Evolutionary conservation across 2,113 vertebrate genomes (phyloP).

Genomic region (Antennarius striatus): DNA sequence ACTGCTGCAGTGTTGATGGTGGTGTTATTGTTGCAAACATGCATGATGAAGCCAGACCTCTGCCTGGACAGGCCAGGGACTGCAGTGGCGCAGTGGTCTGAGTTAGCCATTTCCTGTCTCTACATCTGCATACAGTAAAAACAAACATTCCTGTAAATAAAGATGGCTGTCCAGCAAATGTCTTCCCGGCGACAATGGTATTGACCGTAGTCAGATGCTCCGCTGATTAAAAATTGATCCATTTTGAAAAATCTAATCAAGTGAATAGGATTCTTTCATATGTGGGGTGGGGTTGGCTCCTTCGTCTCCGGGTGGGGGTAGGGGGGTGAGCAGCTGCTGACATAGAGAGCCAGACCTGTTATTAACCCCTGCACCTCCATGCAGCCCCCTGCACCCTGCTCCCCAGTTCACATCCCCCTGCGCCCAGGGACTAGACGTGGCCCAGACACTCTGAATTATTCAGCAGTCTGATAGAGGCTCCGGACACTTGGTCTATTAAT

Average conservation of each 20-base stretch:
- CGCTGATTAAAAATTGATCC: slow-evolving; percentile 99
- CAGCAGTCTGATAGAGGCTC: slow-evolving; percentile 85
- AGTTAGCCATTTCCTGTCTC: slow-evolving; percentile 46
- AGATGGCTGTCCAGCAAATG: slow-evolving; percentile 85
- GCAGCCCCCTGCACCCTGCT: slow-evolving; percentile 69
- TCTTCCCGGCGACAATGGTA: slow-evolving; percentile 86
- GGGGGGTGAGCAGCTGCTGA: slow-evolving; percentile 90
- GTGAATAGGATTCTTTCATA: slow-evolving; percentile 98
- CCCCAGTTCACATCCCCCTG: slow-evolving; percentile 69
- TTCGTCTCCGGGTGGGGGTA: slow-evolving; percentile 69
- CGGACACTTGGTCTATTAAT: slow-evolving; percentile 85
- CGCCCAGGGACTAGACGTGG: slow-evolving; percentile 82
- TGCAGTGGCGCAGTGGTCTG: slow-evolving; percentile 60
- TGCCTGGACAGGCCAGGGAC: slow-evolving; percentile 34
- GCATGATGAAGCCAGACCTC: slow-evolving; percentile 19
- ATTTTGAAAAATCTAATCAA: slow-evolving; percentile 99
- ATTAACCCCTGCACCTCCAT: slow-evolving; percentile 95
- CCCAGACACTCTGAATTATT: slow-evolving; percentile 93
- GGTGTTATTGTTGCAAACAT: slow-evolving; percentile 28
- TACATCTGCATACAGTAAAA: slow-evolving; percentile 84
- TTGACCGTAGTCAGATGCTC: slow-evolving; percentile 99
- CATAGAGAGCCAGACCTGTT: slow-evolving; percentile 93
- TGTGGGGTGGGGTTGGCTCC: slow-evolving; percentile 71
- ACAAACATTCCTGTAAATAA: slow-evolving; percentile 96
- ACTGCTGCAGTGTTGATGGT: slow-evolving; percentile 25